Percentiles rank a stretch among this genome's conserved stretches.
These are phyloP conservation scores for Myanophis thanlyinensis DNA, from an alignment of 2,113 vertebrate genomes.

Conservation along the genomic window DNA sequence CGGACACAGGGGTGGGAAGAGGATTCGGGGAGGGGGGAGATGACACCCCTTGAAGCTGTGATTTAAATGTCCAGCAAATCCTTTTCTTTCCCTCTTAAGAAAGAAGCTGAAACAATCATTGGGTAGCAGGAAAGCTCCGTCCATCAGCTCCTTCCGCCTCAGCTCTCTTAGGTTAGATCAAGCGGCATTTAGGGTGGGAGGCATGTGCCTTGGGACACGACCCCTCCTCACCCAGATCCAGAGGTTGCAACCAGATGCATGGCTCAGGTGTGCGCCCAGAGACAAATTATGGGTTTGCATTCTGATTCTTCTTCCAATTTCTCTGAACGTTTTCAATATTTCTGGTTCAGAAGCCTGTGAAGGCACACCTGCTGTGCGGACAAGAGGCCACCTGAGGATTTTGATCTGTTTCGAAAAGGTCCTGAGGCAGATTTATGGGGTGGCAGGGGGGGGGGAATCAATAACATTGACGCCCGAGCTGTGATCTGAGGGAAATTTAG, in stretches of 20 bases:
- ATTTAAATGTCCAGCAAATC: slow-evolving; percentile 12
- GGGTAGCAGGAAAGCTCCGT: slow-evolving; percentile 19
- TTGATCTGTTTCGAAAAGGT: not conserved
- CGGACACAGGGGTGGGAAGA: too few species aligned
- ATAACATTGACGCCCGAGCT: not conserved
- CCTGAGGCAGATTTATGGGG: not conserved
- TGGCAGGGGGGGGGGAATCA: not conserved
- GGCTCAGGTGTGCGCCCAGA: fast-evolving
- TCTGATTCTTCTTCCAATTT: not conserved
- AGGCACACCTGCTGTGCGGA: not conserved
- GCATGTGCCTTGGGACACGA: too few species aligned
- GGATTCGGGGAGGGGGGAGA: not conserved
- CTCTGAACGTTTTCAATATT: not conserved
- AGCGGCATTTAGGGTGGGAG: not conserved
- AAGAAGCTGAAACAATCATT: slow-evolving; percentile 23
- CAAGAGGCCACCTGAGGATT: not conserved
- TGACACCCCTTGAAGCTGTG: slow-evolving; percentile 27
- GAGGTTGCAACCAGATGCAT: not conserved
- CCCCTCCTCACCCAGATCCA: not conserved
- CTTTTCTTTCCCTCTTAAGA: not conserved
- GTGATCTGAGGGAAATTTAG: not conserved
- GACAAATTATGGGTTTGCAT: not conserved
- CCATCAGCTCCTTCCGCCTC: slow-evolving; percentile 10
- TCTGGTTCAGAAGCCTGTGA: not conserved
- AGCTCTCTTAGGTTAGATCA: slow-evolving; percentile 12